Conservation (phyloP, 2,113 vertebrate species). For the Silurus meridionalis region DNA sequence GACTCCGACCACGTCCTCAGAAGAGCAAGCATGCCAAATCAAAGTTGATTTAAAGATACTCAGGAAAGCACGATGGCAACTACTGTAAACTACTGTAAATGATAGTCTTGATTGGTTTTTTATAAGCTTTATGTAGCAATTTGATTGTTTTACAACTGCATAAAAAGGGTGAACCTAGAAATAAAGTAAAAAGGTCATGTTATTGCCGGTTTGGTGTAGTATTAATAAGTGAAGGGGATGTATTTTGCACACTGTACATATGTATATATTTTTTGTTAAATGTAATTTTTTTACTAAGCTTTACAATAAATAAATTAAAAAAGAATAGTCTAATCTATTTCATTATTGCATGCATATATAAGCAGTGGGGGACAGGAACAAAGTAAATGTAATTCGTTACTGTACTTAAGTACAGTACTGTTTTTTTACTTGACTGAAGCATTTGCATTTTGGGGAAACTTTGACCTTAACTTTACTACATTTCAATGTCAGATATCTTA, state of each 20-base stretch:
- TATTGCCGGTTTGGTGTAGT: background rate
- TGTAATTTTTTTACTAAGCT: background rate
- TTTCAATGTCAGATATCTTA: too few species aligned
- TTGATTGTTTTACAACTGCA: background rate
- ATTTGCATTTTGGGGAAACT: too few species aligned
- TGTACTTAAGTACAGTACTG: too few species aligned
- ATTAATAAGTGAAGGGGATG: background rate
- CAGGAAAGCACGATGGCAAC: background rate
- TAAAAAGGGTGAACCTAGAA: background rate
- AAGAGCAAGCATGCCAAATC: slow-evolving; percentile 1
- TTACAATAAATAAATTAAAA: background rate
- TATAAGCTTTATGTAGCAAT: background rate
- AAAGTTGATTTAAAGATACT: background rate
- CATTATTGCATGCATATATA: background rate
- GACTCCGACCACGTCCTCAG: slow-evolving; percentile 25
- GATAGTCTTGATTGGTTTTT: background rate
- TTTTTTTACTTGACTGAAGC: too few species aligned
- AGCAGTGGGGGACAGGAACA: too few species aligned
- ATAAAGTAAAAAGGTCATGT: background rate
- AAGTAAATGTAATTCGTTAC: too few species aligned
- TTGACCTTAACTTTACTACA: too few species aligned
- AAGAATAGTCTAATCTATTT: background rate
- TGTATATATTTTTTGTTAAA: background rate
- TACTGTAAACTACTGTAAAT: background rate
- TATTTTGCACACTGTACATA: background rate